A percentile compares a stretch with the other conserved stretches of the same genome.
phyloP scores from a whole-genome alignment of 2,888 invertebrate genomes.

The Cantharis rufa region DNA sequence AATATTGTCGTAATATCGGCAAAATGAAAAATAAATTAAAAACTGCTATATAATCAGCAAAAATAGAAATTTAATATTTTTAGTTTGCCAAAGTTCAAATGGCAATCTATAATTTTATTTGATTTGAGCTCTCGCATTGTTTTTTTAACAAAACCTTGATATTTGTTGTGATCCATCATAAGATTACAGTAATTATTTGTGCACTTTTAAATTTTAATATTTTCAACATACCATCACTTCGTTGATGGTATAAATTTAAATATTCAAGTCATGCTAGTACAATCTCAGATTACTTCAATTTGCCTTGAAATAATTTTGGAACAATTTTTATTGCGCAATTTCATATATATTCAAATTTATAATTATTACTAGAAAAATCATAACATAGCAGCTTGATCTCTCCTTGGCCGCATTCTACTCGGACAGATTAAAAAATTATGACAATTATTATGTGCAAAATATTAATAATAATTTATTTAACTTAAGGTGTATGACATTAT shows the following conservation, averaged over 20 bases:
- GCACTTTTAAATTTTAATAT: not conserved
- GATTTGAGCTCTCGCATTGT: not conserved
- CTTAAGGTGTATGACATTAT: not conserved
- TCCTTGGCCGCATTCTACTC: not conserved
- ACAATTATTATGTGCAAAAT: not conserved
- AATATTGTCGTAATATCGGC: no score
- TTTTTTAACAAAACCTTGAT: not conserved
- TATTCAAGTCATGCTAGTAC: not conserved
- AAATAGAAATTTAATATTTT: not conserved
- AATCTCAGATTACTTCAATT: not conserved
- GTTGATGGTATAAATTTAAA: not conserved
- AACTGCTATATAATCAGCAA: no score
- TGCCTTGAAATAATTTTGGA: not conserved
- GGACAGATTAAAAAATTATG: not conserved
- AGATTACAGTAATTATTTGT: not conserved
- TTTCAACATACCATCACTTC: not conserved
- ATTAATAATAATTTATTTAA: not conserved
- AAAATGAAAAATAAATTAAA: no score
- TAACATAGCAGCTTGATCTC: not conserved
- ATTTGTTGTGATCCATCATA: not conserved
- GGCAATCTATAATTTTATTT: not conserved
- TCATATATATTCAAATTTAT: not conserved
- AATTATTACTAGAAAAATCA: not conserved
- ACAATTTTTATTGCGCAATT: not conserved
- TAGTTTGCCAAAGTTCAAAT: not conserved